phyloP scores from a whole-genome alignment of 2,113 vertebrate species.

The Eptatretus burgeri region DNA sequence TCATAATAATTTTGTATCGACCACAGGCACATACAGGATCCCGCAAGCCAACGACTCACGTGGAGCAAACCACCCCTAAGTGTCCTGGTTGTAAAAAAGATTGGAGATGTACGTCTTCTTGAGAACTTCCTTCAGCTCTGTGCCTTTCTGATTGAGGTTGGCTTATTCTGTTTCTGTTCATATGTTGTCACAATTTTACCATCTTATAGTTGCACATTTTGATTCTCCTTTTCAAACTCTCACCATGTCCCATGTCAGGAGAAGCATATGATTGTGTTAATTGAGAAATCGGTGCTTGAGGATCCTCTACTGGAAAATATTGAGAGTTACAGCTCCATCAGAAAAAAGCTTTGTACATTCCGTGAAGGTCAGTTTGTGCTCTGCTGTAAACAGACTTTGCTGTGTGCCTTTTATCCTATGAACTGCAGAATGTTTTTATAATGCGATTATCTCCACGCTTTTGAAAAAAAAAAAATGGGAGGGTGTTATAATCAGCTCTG shows the following conservation, averaged over 20 bases:
- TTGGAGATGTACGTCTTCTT: conserved; percentile 44
- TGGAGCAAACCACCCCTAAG: conserved; percentile 94
- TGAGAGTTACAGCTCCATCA: conserved; percentile 46
- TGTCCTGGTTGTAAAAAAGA: conserved; percentile 90
- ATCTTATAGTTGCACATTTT: too few relatives aligned
- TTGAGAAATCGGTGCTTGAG: conserved; percentile 72
- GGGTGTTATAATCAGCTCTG: too few relatives aligned
- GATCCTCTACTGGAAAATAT: conserved; percentile 50
- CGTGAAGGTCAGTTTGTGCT: conserved; percentile 30
- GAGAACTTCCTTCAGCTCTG: conserved; percentile 85
- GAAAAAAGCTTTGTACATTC: conserved; percentile 81
- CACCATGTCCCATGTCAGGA: conserved; percentile 16
- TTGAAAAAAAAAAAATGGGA: too few relatives aligned
- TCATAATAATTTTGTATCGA: too few relatives aligned
- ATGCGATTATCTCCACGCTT: too few relatives aligned
- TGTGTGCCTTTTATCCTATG: too few relatives aligned
- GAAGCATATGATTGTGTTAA: conserved; percentile 73
- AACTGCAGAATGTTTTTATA: too few relatives aligned
- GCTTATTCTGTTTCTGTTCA: not conserved
- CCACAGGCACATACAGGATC: conserved; percentile 84
- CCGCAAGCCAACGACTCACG: conserved; percentile 66
- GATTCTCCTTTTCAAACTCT: not conserved
- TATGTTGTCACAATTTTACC: not conserved
- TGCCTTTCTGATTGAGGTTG: conserved; percentile 49
- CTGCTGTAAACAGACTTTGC: too few relatives aligned